Conservation (phyloP, 2,888 invertebrate species). For the Oxystoma pomonae region DNA sequence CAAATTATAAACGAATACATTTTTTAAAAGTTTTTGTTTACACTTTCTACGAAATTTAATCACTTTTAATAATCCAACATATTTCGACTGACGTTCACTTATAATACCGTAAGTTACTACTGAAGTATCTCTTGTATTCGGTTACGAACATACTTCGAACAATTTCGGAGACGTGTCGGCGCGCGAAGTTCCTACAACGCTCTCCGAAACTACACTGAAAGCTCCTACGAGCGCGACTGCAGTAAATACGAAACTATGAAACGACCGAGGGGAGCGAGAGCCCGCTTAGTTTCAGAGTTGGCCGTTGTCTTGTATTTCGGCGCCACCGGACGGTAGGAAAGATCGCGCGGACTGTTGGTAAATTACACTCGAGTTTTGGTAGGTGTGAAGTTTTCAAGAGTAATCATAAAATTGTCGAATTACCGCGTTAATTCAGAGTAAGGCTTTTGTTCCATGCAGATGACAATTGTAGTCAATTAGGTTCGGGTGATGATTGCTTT, state of each 20-base stretch:
- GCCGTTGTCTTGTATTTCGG: conserved; percentile 1
- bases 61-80: not conserved
- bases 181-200: conserved; percentile 24
- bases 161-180: not conserved
- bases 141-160: not conserved
- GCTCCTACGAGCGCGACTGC: conserved; percentile 37
- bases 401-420: not conserved
- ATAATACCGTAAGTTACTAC: not conserved
- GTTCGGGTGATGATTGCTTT: too few relatives aligned
- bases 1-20: conserved; percentile 19
- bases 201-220: conserved; percentile 40
- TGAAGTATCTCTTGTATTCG: not conserved
- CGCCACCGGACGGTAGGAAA: conserved; percentile 14
- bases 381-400: not conserved
- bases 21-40: conserved; percentile 12
- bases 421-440: not conserved
- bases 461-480: too few relatives aligned
- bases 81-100: not conserved
- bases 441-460: not conserved
- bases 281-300: not conserved
- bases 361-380: too few relatives aligned
- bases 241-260: conserved; percentile 32
- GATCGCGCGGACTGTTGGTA: too few relatives aligned
- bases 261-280: not conserved
- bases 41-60: not conserved